Evolutionary conservation across 2,888 invertebrate genomes (phyloP), one percentile per base, ranked within the genome.

Genomic region (Dasypolia templi): DNA sequence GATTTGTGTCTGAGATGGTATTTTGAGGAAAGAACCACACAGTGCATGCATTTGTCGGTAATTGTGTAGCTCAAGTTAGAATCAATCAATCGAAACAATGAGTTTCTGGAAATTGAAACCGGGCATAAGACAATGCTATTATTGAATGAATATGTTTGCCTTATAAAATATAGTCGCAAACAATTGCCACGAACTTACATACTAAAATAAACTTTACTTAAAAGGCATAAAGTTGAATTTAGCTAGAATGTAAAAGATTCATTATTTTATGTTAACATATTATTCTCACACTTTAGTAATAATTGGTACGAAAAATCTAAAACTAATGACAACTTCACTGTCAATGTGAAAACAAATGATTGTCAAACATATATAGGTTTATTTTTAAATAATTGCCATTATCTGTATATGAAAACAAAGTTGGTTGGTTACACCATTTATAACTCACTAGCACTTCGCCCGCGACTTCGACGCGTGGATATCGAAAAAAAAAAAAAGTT

Each of bases 101-200:
- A 2, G 7, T 39, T 39, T 46, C 17, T 46, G 22, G 6, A 56
- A 76, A 76, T 49, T 55, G 0, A 65, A 64, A 32, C 14, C 19
- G 3, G 17, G 17, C 17, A 1, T 32, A 42, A n/a, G 19, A 55
- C 17, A 55, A 68, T 53, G 17, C 4, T 44, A 7, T 17, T 79
- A 19, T 49, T 62, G 9, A 49, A 49, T 3, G 0, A 78, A 71
- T 62, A 12, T 62, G 3, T 79, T 44, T 53, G 4, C 5, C 58
- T 63, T 77, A 63, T 53, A 51, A 77, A 35, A 32, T 51, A 17
- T 9, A 9, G 6, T n/a, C 39, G 14, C 14, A 53, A 53, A 35
- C 12, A 39, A 19, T 77, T 22, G 0, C 12, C 7, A 1, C 14
- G n/a, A 46, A n/a, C 32, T 58, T 14, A 32, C 39, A 64, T 19